Conservation (phyloP, 2,113 vertebrate genomes). For the Larimichthys crocea region DNA sequence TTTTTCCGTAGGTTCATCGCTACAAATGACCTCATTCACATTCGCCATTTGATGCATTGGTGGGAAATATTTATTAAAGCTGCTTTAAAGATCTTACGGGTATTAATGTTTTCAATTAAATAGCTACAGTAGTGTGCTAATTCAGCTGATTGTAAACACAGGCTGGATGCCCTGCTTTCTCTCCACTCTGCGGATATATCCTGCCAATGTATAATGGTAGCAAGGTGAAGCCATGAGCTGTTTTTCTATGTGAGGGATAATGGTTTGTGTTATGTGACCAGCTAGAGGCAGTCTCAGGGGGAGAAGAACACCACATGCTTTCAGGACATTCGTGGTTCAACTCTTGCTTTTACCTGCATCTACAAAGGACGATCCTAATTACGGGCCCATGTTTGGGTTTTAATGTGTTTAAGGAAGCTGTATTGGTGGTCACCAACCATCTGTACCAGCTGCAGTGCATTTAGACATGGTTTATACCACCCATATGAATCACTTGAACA, state of each 20-base stretch:
- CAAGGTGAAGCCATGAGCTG: conserved; percentile 59
- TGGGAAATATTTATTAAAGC: not conserved
- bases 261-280: conserved; percentile 50
- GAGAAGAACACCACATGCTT: conserved; percentile 51
- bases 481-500: conserved; percentile 56
- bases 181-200: not conserved
- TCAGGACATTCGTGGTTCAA: conserved; percentile 33
- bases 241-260: conserved; percentile 54
- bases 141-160: conserved; percentile 22
- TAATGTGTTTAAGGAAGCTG: conserved; percentile 42
- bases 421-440: conserved; percentile 63
- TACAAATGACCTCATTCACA: not conserved
- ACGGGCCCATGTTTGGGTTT: conserved; percentile 59
- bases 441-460: conserved; percentile 66
- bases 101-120: conserved; percentile 8
- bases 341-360: conserved; percentile 61
- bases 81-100: not conserved
- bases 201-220: conserved; percentile 57
- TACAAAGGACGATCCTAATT: conserved; percentile 65
- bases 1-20: not conserved
- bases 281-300: conserved; percentile 38
- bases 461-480: conserved; percentile 71
- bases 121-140: conserved; percentile 3
- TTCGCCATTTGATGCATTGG: not conserved
- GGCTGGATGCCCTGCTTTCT: conserved; percentile 12